Conservation (phyloP, 2,888 invertebrate species). For the Zygothrica quintamaculata region DNA sequence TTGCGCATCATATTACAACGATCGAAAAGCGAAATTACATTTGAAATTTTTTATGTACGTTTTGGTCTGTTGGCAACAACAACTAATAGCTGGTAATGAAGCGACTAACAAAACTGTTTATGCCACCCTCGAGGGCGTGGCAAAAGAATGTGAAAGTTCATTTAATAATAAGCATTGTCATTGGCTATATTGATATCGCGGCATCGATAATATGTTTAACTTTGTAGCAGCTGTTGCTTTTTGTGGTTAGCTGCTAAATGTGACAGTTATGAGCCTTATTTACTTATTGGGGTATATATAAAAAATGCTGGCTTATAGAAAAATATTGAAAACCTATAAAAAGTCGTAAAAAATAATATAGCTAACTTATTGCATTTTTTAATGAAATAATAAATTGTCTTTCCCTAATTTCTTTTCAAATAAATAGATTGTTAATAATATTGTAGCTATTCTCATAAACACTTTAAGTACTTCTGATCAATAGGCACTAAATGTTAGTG, state of each 20-base stretch:
- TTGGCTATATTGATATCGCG: conserved; percentile 18
- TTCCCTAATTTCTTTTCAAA: too few species aligned
- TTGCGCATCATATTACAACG: conserved; percentile 77
- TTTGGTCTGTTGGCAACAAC: conserved; percentile 54
- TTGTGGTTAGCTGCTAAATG: too few species aligned
- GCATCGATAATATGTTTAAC: conserved; percentile 8
- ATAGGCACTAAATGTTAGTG: conserved; percentile 5
- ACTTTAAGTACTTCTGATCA: not conserved
- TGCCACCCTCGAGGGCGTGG: conserved; percentile 31
- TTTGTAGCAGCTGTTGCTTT: too few species aligned
- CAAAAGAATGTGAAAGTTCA: conserved; percentile 9
- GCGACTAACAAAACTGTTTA: conserved; percentile 49
- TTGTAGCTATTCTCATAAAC: too few species aligned
- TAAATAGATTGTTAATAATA: too few species aligned
- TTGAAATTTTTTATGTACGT: conserved; percentile 27
- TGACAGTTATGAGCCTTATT: too few species aligned
- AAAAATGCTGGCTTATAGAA: too few species aligned
- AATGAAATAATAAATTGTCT: too few species aligned
- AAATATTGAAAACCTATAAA: too few species aligned
- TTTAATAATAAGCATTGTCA: conserved; percentile 20
- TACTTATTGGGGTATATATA: too few species aligned
- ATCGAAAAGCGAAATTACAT: conserved; percentile 26
- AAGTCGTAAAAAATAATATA: too few species aligned
- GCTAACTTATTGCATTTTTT: too few species aligned
- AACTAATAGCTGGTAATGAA: conserved; percentile 65